These are phyloP conservation scores for Apotomis capreana DNA, from an alignment of 2,888 invertebrate genomes.

Conservation along the genomic window DNA sequence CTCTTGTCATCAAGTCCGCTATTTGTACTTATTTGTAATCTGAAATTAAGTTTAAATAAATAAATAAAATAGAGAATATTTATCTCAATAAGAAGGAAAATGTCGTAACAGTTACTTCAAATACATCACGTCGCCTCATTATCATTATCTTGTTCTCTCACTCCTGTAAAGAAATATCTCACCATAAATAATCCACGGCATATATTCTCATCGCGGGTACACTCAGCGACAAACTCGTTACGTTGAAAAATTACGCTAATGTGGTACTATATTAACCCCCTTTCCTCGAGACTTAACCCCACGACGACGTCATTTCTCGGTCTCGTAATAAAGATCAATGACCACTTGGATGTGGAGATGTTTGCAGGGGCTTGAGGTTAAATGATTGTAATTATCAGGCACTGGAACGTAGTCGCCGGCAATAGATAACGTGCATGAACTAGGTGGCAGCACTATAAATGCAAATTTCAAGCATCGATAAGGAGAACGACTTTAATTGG, in stretches of 20 bases:
- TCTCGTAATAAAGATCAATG: conserved; percentile 53
- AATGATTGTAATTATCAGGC: background rate
- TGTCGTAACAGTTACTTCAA: too few relatives aligned
- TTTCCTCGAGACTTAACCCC: conserved; percentile 43
- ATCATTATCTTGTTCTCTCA: conserved; percentile 4
- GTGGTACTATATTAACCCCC: conserved; percentile 55
- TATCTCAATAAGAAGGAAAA: too few relatives aligned
- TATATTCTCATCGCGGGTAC: conserved; percentile 50
- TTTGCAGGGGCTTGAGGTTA: conserved; percentile 1
- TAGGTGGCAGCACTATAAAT: too few relatives aligned
- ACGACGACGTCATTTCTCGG: conserved; percentile 47
- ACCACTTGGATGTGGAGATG: background rate
- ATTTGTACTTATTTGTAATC: too few relatives aligned
- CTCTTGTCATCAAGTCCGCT: too few relatives aligned
- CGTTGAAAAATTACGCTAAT: conserved; percentile 56
- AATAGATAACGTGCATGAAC: too few relatives aligned
- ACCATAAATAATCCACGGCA: conserved; percentile 14
- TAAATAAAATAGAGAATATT: too few relatives aligned
- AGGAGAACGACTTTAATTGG: too few relatives aligned
- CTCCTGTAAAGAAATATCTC: conserved; percentile 8
- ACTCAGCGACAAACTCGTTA: conserved; percentile 54
- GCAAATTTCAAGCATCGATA: too few relatives aligned
- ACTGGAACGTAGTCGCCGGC: background rate
- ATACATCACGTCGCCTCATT: background rate
- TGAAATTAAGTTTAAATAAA: too few relatives aligned